Percentiles rank a stretch among this genome's conserved stretches.
phyloP scores from a whole-genome alignment of 37 sponge, comb jelly and placozoan genomes.

The Mnemiopsis leidyi region DNA sequence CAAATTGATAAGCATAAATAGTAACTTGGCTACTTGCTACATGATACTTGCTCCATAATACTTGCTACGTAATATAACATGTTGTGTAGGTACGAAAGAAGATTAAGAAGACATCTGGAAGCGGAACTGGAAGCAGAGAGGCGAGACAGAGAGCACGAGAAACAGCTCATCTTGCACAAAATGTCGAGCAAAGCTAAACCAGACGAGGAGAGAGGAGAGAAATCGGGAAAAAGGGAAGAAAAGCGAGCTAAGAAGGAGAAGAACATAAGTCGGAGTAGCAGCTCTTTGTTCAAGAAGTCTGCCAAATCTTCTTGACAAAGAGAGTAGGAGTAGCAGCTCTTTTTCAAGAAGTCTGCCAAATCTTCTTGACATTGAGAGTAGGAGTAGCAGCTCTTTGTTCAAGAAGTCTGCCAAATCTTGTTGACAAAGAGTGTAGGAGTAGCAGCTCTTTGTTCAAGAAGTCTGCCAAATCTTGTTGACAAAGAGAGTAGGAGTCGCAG shows the following conservation, averaged over 20 bases:
- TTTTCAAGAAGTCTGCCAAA: not conserved
- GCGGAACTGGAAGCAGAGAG: not conserved
- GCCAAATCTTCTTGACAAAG: not conserved
- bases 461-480: not conserved
- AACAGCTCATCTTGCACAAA: not conserved
- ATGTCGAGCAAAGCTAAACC: not conserved
- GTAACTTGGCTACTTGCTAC: too few relatives aligned
- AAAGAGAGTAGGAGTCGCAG: too few relatives aligned
- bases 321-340: not conserved
- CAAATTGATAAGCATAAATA: too few relatives aligned
- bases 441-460: not conserved
- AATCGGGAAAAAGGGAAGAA: not conserved
- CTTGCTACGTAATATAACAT: too few relatives aligned
- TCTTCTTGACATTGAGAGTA: not conserved
- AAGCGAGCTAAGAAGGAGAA: not conserved
- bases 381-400: not conserved
- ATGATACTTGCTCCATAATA: too few relatives aligned
- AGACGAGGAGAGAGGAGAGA: not conserved
- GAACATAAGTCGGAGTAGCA: not conserved
- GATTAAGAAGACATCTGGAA: not conserved
- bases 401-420: not conserved
- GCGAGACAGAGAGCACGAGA: slow-evolving; percentile 1
- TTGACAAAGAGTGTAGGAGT: too few relatives aligned
- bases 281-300: not conserved
- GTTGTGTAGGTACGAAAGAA: not conserved